Evolutionary conservation across 2,797 vertebrate genomes (phyloP).

Genomic region (Sphenodon punctatus): DNA sequence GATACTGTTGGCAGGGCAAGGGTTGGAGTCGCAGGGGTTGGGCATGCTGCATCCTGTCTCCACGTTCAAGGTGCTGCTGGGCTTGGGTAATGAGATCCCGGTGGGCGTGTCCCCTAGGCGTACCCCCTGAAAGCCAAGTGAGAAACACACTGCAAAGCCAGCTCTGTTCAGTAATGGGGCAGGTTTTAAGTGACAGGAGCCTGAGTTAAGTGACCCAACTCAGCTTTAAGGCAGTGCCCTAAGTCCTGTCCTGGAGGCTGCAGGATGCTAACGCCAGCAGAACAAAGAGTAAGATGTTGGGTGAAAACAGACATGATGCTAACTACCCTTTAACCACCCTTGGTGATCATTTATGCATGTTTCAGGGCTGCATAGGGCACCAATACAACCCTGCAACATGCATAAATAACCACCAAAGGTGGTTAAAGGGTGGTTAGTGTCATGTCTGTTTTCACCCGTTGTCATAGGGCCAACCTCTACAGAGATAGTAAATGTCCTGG

Average conservation of each 20-base stretch:
- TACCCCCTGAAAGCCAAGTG: slow-evolving; percentile 81
- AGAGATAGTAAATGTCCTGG: not conserved
- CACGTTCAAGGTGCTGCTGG: slow-evolving; percentile 84
- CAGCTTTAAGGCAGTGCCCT: not conserved
- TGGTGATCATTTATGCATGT: too few relatives aligned
- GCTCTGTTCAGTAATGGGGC: rapidly evolving
- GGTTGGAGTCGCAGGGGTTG: slow-evolving; percentile 86
- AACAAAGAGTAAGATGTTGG: not conserved
- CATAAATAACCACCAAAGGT: too few relatives aligned
- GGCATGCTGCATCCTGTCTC: slow-evolving; percentile 88
- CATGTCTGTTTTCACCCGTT: too few relatives aligned
- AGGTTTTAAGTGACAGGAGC: not conserved
- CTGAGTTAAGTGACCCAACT: not conserved
- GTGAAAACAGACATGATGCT: too few relatives aligned
- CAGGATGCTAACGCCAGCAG: not conserved
- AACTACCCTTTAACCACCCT: too few relatives aligned
- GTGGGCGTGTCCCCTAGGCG: slow-evolving; percentile 87
- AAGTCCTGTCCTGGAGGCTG: not conserved
- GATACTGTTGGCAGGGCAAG: slow-evolving; percentile 87
- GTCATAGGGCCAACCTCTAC: not conserved
- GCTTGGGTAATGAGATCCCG: slow-evolving; percentile 83
- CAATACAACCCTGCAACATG: too few relatives aligned
- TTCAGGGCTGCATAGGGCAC: too few relatives aligned
- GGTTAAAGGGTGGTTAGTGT: too few relatives aligned
- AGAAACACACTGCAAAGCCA: not conserved